Percentiles rank a stretch among this genome's conserved stretches.
Evolutionary conservation across 2,113 vertebrate genomes (phyloP).

Genomic region (Hypomesus transpacificus): DNA sequence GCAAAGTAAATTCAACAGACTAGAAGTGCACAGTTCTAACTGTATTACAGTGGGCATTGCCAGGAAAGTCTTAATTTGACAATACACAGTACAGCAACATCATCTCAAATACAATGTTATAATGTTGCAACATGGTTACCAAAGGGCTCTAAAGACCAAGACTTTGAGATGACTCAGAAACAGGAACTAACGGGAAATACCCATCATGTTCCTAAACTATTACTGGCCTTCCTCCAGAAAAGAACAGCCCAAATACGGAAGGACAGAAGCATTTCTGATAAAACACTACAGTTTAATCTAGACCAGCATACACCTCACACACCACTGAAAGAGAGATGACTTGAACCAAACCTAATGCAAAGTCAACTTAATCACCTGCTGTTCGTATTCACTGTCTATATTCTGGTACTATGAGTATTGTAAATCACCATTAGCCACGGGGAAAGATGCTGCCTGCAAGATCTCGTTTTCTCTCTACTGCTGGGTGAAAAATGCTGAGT

Average conservation of each 20-base stretch:
- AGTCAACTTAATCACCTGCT: too few relatives aligned
- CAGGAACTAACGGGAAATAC: constrained; percentile 1
- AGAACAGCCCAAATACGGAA: background rate
- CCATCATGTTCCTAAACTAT: background rate
- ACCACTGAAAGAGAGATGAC: too few relatives aligned
- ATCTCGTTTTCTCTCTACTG: background rate
- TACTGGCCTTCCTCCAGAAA: background rate
- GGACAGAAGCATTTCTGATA: background rate
- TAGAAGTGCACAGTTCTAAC: too few relatives aligned
- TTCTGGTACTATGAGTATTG: background rate
- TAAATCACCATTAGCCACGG: background rate
- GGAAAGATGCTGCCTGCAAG: background rate
- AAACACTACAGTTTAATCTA: too few relatives aligned
- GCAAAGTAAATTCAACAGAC: too few relatives aligned
- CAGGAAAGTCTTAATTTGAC: too few relatives aligned
- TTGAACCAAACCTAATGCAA: too few relatives aligned
- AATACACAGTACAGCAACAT: too few relatives aligned
- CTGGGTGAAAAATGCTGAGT: constrained; percentile 19
- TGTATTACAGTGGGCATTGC: too few relatives aligned
- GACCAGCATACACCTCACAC: too few relatives aligned
- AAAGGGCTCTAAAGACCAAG: background rate
- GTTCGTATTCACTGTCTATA: background rate
- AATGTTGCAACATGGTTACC: too few relatives aligned
- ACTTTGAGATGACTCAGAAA: background rate
- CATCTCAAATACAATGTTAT: too few relatives aligned